These are phyloP conservation scores for Tribolium madens DNA, from an alignment of 1,140 invertebrate genomes.

Conservation along the genomic window DNA sequence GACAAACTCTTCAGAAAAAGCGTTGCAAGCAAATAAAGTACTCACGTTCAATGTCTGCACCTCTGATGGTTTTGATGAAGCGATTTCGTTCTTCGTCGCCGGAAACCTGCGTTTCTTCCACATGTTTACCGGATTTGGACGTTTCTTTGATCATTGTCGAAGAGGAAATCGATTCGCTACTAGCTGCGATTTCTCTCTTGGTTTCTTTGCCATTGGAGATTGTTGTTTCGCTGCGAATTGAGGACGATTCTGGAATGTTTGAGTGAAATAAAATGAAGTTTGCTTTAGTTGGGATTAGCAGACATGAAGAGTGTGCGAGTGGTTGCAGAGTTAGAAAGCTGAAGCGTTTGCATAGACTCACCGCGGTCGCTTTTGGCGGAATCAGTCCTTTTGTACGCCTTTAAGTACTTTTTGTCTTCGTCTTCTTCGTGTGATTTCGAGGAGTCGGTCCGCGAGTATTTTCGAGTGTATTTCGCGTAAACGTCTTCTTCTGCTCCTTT, in stretches of 20 bases:
- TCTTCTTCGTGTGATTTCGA: constrained; percentile 61
- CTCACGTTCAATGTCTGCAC: constrained; percentile 84
- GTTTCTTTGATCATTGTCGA: constrained; percentile 22
- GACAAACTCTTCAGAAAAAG: constrained; percentile 45
- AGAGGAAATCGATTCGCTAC: constrained; percentile 8
- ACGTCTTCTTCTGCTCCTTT: constrained; percentile 59
- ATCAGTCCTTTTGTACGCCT: constrained; percentile 60
- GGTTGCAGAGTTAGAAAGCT: not conserved
- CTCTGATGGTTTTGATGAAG: constrained; percentile 80
- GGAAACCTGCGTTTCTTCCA: not conserved
- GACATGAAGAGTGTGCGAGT: constrained; percentile 29
- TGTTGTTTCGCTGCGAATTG: constrained; percentile 23
- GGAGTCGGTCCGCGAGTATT: constrained; percentile 57
- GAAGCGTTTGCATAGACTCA: constrained; percentile 41
- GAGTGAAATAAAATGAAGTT: not conserved
- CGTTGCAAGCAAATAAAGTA: constrained; percentile 30
- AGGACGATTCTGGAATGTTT: constrained; percentile 26
- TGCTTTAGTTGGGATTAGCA: not conserved
- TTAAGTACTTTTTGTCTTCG: constrained; percentile 70
- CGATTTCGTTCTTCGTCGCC: constrained; percentile 70
- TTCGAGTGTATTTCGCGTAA: constrained; percentile 60
- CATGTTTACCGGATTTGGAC: not conserved
- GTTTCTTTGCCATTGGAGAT: constrained; percentile 20
- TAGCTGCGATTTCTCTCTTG: not conserved
- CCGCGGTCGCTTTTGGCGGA: constrained; percentile 43